A percentile compares a stretch with the other conserved stretches of the same genome.
Evolutionary conservation across 1,140 invertebrate genomes (phyloP).

Genomic region (Pinna nobilis): DNA sequence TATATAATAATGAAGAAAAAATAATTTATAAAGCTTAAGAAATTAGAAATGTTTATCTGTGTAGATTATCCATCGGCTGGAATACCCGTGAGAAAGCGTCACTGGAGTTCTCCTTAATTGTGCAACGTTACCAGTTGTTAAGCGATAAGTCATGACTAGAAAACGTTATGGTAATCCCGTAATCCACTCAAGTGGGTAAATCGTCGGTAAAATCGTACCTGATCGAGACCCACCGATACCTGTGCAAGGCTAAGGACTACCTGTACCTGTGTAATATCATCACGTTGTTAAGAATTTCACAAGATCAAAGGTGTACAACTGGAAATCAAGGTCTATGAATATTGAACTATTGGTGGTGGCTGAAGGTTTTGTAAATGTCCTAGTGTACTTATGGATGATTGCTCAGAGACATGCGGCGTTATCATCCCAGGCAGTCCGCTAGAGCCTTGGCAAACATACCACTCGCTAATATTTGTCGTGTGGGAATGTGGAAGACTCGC

Average conservation of each 20-base stretch:
- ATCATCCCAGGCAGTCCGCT: constrained; percentile 52
- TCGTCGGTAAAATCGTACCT: constrained; percentile 4
- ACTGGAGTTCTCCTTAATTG: not conserved
- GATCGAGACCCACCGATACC: not conserved
- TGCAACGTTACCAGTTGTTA: not conserved
- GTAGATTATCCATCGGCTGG: constrained; percentile 16
- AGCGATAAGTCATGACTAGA: constrained; percentile 20
- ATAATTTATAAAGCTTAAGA: no score
- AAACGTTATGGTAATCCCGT: constrained; percentile 9
- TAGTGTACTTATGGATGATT: constrained; percentile 78
- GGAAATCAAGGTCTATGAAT: constrained; percentile 50
- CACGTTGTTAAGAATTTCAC: constrained; percentile 4
- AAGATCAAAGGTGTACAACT: constrained; percentile 1
- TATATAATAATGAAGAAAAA: no score
- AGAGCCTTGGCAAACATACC: constrained; percentile 80
- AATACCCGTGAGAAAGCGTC: constrained; percentile 13
- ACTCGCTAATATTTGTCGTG: constrained; percentile 78
- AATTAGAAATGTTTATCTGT: constrained; percentile 5
- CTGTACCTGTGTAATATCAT: constrained; percentile 2
- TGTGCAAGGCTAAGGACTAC: constrained; percentile 8
- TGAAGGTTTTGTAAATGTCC: constrained; percentile 77
- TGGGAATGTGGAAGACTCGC: constrained; percentile 38
- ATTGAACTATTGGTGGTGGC: constrained; percentile 67
- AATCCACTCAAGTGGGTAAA: constrained; percentile 14
- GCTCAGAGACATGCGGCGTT: constrained; percentile 76